Evolutionary conservation across 2,797 vertebrate genomes (phyloP), one percentile per base, ranked within the genome.

Genomic region (Onychomys leucogaster): DNA sequence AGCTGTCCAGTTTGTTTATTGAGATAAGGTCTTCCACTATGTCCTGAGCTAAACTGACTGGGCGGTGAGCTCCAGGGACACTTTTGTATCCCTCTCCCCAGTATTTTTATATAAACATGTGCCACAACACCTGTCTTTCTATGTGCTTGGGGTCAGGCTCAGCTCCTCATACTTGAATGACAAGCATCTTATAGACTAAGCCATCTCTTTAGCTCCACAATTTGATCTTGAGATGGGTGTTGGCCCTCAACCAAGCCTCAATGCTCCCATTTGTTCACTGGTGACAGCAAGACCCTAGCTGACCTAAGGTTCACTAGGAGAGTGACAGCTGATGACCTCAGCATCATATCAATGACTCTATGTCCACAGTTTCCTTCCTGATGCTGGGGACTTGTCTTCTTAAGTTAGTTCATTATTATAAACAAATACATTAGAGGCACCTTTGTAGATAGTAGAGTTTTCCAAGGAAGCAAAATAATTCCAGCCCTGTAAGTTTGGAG

Each of bases 391-490:
- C 14, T 69, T 87, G 14, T 41, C 32, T 87, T 43, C 49, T 93
- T 61, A 34, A 59, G 17, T 75, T 41, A 85, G 57, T 90, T 84
- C 65, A 69, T 91, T 73, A 75, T 86, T n/a, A 73, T 27, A 95
- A 84, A 46, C 27, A 92, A 81, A 92, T 85, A 41, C 80, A 91
- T 59, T 59, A 34, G 43, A 65, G 82, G 83, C 4, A 76, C 6
- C n/a, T 19, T 27, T 57, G 29, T 49, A 82, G 52, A 17, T 75
- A 84, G 90, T 90, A 80, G 19, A 57, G 11, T 91, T 95, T 97
- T 88, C 46, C 34, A 77, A 92, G 83, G 46, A 82, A 87, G 76
- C 37, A 82, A 92, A 95, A 93, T 95, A 80, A 96, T 63, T 27
- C 27, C 93, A 37, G 41, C 65, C 59, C 27, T 90, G 0, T 59